A percentile compares a stretch with the other conserved stretches of the same genome.
Conservation (phyloP, 2,113 vertebrate genomes). For the Cathartes aura region DNA sequence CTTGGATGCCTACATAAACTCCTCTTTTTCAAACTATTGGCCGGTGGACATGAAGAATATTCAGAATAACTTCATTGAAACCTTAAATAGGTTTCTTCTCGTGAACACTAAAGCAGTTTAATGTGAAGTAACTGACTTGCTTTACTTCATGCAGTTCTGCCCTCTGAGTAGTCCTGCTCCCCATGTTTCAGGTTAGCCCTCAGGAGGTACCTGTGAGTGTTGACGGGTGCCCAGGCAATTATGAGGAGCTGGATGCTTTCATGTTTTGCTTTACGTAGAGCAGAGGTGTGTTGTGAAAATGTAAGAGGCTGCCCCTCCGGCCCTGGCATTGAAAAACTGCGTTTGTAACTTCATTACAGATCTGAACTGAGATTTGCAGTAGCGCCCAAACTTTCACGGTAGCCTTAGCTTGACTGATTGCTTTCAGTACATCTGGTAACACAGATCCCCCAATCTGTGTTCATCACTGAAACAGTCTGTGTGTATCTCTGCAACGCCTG, state of each 20-base stretch:
- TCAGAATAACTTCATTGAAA: background rate
- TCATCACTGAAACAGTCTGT: background rate
- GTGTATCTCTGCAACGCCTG: background rate
- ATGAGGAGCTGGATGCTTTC: background rate
- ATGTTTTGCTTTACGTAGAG: background rate
- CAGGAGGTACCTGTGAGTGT: background rate
- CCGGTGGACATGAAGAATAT: background rate
- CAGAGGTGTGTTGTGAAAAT: background rate
- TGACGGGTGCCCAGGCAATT: background rate
- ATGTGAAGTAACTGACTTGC: background rate
- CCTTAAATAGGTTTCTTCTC: background rate
- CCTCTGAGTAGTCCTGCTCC: background rate
- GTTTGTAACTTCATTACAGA: background rate
- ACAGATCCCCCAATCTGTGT: background rate
- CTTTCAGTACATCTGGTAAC: background rate
- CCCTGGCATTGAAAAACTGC: background rate
- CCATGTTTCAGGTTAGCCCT: rapidly evolving
- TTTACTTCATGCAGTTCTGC: rapidly evolving
- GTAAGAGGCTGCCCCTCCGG: background rate
- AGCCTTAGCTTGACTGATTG: background rate
- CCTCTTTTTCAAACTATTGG: background rate
- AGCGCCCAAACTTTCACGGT: background rate
- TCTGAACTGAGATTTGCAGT: background rate
- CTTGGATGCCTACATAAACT: background rate
- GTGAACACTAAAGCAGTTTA: background rate